Evolutionary conservation across 2,113 vertebrate genomes (phyloP).

Genomic region (Chelonoidis abingdonii): DNA sequence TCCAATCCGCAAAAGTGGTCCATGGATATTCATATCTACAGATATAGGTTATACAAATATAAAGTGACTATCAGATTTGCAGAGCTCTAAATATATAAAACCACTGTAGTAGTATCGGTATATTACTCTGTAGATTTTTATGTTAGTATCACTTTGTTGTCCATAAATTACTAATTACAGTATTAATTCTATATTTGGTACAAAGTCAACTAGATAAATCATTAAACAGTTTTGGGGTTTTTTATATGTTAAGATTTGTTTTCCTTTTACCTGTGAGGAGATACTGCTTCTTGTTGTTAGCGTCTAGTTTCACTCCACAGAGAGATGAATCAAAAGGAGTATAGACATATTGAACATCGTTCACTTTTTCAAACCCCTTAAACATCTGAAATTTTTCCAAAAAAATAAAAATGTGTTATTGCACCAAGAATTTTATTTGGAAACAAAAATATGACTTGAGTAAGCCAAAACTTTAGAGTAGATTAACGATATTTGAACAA

Average conservation of each 20-base stretch:
- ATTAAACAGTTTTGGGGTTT: background rate
- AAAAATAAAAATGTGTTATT: background rate
- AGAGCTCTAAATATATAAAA: background rate
- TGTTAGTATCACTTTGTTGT: background rate
- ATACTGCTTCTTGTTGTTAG: constrained; percentile 91
- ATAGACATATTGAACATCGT: constrained; percentile 91
- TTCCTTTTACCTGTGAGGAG: constrained; percentile 90
- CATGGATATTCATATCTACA: too few relatives aligned
- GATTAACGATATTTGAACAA: background rate
- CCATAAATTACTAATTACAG: background rate
- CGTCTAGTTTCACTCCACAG: constrained; percentile 91
- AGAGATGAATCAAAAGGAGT: constrained; percentile 89
- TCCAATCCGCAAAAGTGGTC: background rate
- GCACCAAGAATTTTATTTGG: background rate
- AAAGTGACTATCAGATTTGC: too few relatives aligned
- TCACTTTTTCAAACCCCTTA: constrained; percentile 92
- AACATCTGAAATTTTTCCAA: constrained; percentile 87
- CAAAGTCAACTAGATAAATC: background rate
- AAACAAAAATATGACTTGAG: background rate
- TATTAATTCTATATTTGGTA: background rate
- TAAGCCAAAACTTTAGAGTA: background rate
- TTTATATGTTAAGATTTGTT: background rate
- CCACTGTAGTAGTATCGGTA: background rate
- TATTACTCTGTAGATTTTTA: background rate
- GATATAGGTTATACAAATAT: too few relatives aligned